Base-by-base conservation (phyloP, 2,113 vertebrate genomes). In the Hippopotamus amphibius region DNA sequence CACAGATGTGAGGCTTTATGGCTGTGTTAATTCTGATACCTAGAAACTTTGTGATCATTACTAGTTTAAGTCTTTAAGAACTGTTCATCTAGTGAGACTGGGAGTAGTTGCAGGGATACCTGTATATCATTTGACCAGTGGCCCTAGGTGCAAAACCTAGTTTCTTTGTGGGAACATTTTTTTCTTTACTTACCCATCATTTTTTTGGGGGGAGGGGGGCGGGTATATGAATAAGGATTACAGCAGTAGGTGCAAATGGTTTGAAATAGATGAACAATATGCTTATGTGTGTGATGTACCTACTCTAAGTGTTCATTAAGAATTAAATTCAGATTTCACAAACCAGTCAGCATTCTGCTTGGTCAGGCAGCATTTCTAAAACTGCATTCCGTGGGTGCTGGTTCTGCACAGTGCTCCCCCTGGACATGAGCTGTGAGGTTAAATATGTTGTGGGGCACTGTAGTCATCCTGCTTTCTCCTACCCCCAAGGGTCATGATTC, bases 311-410 rank as follows among this genome's bases (percentile, higher is more conserved):
- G 50, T 80, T 84, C 30, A 30, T 92, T 92, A 82, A 69, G 21
- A 92, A 81, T 94, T 90, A 65, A 86, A 96, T 41, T 22, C 94
- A 63, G 19, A 26, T 83, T 90, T 96, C 30, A 88, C 43, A 92
- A 57, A 26, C 5, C 10, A 21, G 16, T 92, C 46, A 55, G 33
- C 9, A 61, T 63, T 19, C 28, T 91, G 2, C 46, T 61, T 83
- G 22, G n/a, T 83, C n/a, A 48, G 46, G n/a, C 9, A 63, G n/a
- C 8, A 26, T 66, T 69, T 92, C 26, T 83, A 87, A 83, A 93
- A 63, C 7, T 85, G 41, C 88, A 28, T 80, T 83, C 16, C 14
- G 0, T 37, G n/a, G n/a, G 22, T 6, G 19, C 13, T 16, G 28
- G 30, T 69, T 57, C 63, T 82, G 59, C 48, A 71, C 76, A 90